Evolutionary conservation across 2,888 invertebrate species (phyloP).

Genomic region (Xanthostigma xanthostigma): DNA sequence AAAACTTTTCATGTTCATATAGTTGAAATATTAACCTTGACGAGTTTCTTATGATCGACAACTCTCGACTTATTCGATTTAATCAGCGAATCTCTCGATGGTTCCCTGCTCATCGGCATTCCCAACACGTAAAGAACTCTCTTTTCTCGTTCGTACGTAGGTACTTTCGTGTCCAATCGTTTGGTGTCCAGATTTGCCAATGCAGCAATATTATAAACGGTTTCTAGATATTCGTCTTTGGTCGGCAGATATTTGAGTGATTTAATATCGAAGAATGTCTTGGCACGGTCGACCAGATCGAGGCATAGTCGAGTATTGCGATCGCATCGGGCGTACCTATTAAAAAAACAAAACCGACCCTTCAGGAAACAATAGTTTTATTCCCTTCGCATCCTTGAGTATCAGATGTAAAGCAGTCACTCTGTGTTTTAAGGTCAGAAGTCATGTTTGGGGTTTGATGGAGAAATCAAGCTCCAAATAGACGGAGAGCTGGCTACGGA

Average conservation of each 20-base stretch:
- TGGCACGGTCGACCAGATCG: slow-evolving; percentile 26
- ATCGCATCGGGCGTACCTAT: neutral
- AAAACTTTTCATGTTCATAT: too few relatives aligned
- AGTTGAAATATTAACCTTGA: too few relatives aligned
- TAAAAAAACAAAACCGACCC: too few relatives aligned
- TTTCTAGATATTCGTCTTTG: slow-evolving; percentile 24
- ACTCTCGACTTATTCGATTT: slow-evolving; percentile 21
- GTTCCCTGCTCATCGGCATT: slow-evolving; percentile 19
- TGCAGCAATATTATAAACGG: slow-evolving; percentile 28
- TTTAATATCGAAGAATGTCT: slow-evolving; percentile 27
- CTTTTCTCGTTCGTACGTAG: slow-evolving; percentile 18
- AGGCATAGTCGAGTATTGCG: slow-evolving; percentile 8
- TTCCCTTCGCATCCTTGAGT: too few relatives aligned
- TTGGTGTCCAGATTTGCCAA: slow-evolving; percentile 28
- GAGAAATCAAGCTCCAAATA: too few relatives aligned
- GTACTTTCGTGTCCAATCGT: slow-evolving; percentile 21
- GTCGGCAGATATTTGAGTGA: slow-evolving; percentile 26
- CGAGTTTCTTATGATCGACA: slow-evolving; percentile 21
- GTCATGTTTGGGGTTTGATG: too few relatives aligned
- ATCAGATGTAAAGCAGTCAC: too few relatives aligned
- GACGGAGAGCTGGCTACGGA: too few relatives aligned
- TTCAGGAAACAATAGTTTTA: too few relatives aligned
- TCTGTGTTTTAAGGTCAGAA: too few relatives aligned
- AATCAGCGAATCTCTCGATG: slow-evolving; percentile 25
- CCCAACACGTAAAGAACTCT: slow-evolving; percentile 24